A percentile compares a stretch with the other conserved stretches of the same genome.
Evolutionary conservation across 2,888 invertebrate genomes (phyloP).

Genomic region (Drosophila dives): DNA sequence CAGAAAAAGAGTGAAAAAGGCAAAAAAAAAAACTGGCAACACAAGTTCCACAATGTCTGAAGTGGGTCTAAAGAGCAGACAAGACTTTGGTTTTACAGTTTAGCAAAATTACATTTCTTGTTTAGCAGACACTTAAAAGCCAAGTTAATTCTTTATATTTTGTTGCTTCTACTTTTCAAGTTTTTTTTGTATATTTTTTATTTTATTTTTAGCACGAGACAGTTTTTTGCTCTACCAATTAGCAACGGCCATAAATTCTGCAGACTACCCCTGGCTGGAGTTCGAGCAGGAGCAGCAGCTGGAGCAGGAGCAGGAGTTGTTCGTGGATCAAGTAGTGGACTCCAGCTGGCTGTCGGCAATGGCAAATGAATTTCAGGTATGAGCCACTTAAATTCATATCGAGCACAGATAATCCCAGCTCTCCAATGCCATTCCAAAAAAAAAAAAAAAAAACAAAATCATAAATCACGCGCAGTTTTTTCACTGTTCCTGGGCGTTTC

Average conservation of each 20-base stretch:
- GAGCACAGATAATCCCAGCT: slow-evolving; percentile 41
- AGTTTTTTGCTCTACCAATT: slow-evolving; percentile 76
- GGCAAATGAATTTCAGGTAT: slow-evolving; percentile 76
- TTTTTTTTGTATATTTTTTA: neutral
- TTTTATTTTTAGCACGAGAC: slow-evolving; percentile 52
- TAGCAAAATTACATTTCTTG: slow-evolving; percentile 57
- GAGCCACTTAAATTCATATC: slow-evolving; percentile 54
- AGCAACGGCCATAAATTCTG: slow-evolving; percentile 74
- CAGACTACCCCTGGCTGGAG: slow-evolving; percentile 31
- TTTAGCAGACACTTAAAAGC: slow-evolving; percentile 53
- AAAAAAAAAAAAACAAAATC: slow-evolving; percentile 30
- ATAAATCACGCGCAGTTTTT: slow-evolving; percentile 69
- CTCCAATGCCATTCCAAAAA: neutral
- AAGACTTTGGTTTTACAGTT: slow-evolving; percentile 14
- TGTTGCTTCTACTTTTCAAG: neutral
- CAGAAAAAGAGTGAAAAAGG: slow-evolving; percentile 6
- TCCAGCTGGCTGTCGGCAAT: slow-evolving; percentile 70
- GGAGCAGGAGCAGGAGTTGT: slow-evolving; percentile 37
- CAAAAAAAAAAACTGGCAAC: neutral
- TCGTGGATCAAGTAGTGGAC: slow-evolving; percentile 51
- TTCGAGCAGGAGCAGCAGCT: slow-evolving; percentile 26
- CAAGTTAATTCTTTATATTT: slow-evolving; percentile 40
- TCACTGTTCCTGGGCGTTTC: too few species aligned
- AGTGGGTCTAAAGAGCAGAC: slow-evolving; percentile 27
- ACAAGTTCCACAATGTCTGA: slow-evolving; percentile 18